Percentiles rank a stretch among this genome's conserved stretches.
These are phyloP conservation scores for Ctena decussata DNA, from an alignment of 2,888 invertebrate genomes.

Conservation along the genomic window DNA sequence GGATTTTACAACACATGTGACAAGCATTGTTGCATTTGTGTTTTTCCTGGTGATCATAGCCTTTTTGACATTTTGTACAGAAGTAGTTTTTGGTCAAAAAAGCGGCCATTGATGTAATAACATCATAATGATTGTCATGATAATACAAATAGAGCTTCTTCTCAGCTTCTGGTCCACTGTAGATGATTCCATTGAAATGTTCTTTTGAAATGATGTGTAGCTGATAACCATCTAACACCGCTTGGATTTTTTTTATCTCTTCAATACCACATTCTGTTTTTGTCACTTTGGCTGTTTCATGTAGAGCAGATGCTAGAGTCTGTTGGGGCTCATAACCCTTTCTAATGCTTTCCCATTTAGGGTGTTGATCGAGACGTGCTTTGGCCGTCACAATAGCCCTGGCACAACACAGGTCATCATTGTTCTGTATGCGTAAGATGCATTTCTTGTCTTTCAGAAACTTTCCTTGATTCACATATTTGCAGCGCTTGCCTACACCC, in stretches of 20 bases:
- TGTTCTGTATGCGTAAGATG: not conserved
- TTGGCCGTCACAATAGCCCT: constrained; percentile 9
- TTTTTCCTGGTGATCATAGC: constrained; percentile 5
- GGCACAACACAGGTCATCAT: constrained; percentile 8
- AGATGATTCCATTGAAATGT: constrained; percentile 4
- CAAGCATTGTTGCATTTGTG: constrained; percentile 34
- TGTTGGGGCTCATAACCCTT: not conserved
- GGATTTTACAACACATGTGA: constrained; percentile 24
- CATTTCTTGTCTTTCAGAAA: not conserved
- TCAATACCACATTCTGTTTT: not conserved
- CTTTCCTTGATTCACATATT: not conserved
- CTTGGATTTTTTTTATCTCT: not conserved
- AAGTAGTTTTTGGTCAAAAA: not conserved
- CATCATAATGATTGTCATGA: constrained; percentile 17
- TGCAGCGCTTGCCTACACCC: not conserved
- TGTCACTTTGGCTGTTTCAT: not conserved
- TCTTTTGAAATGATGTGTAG: not conserved
- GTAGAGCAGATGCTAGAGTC: not conserved
- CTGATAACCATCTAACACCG: not conserved
- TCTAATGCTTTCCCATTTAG: not conserved
- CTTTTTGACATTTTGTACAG: constrained; percentile 25
- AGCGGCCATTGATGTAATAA: not conserved
- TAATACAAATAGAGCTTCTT: not conserved
- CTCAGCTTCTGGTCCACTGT: not conserved
- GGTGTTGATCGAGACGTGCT: not conserved